A percentile compares a stretch with the other conserved stretches of the same genome.
phyloP scores from a whole-genome alignment of 2,113 vertebrate genomes.

The Tichodroma muraria region DNA sequence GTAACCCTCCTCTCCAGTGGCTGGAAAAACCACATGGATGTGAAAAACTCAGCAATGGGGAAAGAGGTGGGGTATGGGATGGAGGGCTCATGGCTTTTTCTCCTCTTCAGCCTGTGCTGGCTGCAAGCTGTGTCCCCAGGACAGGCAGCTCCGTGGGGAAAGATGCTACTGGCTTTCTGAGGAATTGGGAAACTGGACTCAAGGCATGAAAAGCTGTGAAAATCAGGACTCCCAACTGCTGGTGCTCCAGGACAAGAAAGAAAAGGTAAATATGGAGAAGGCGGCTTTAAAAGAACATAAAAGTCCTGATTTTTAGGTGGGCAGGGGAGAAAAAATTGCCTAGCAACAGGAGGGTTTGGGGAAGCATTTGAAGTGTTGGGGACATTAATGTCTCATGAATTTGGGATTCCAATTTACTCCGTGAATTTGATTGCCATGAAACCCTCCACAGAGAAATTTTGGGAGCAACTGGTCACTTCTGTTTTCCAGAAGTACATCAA shows the following conservation, averaged over 20 bases:
- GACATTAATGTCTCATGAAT: not conserved
- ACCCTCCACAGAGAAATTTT: not conserved
- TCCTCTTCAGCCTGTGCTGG: not conserved
- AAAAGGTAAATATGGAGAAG: not conserved
- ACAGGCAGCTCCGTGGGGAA: not conserved
- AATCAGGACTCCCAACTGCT: not conserved
- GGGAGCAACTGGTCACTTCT: not conserved
- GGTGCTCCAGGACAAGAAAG: not conserved
- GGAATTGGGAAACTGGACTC: not conserved
- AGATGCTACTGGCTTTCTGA: not conserved
- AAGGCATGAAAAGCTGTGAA: not conserved
- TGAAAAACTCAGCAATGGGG: not conserved
- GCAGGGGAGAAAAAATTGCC: not conserved
- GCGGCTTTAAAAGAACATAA: not conserved
- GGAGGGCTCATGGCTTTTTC: not conserved
- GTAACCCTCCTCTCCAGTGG: not conserved
- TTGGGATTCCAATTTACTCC: not conserved
- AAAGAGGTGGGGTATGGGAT: fast-evolving
- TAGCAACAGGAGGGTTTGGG: not conserved
- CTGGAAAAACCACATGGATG: not conserved
- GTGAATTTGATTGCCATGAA: not conserved
- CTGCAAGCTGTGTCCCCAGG: not conserved
- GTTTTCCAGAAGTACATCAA: not conserved
- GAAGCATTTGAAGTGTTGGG: not conserved
- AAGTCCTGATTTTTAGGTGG: not conserved